These are phyloP conservation scores for Chromis chromis DNA, from an alignment of 2,797 vertebrate genomes.

Conservation along the genomic window DNA sequence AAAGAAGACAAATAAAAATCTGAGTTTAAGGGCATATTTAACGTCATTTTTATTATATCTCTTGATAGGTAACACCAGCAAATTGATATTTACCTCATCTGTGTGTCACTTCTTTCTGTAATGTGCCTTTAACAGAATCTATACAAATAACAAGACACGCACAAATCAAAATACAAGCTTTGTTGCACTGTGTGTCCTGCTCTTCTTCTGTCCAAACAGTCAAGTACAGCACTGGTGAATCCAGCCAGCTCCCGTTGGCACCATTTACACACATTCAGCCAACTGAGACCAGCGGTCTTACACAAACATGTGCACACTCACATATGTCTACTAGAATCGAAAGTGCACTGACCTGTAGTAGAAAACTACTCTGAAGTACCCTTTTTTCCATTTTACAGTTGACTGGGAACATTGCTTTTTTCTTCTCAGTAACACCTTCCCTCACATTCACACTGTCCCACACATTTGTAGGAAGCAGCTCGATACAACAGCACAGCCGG, in stretches of 20 bases:
- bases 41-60: not conserved
- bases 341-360: constrained; percentile 35
- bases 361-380: constrained; percentile 26
- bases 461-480: constrained; percentile 23
- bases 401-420: constrained; percentile 6
- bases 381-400: constrained; percentile 16
- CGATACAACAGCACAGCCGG: not conserved
- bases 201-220: constrained; percentile 7
- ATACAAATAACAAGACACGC: not conserved
- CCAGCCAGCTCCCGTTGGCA: constrained; percentile 42
- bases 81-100: not conserved
- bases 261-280: constrained; percentile 42
- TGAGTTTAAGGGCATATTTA: not conserved
- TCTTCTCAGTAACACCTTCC: constrained; percentile 13
- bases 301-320: constrained; percentile 1
- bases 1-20: not conserved
- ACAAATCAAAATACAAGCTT: not conserved
- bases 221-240: not conserved
- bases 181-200: not conserved
- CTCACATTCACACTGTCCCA: constrained; percentile 20
- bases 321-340: constrained; percentile 8
- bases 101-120: not conserved
- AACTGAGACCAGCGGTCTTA: constrained; percentile 40
- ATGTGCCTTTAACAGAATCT: not conserved
- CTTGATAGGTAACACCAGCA: not conserved